Evolutionary conservation across 2,113 vertebrate genomes (phyloP), one percentile per base, ranked within the genome.

Genomic region (Corvus moneduloides): DNA sequence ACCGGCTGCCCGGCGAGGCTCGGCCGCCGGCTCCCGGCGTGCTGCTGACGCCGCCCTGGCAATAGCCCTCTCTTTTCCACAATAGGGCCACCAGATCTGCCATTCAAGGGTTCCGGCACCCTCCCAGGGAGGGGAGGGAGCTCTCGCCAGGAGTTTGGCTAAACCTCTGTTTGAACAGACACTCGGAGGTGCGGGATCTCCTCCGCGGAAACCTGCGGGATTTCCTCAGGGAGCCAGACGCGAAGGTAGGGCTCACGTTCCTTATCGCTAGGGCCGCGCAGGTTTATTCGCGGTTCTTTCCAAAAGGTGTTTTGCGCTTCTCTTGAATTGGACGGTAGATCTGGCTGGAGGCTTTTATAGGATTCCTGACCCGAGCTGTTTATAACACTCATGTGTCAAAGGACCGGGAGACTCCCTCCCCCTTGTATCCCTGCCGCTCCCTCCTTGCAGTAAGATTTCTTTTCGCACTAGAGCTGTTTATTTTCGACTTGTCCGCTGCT

Each of bases 61-160:
- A 77, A 76, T 85, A 62, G 90, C 59, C 94, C 84, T 94, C 84
- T 89, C 94, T 83, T 93, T 95, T 81, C 87, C 87, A 89, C 95
- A 93, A 96, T 95, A 95, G 94, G 95, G 92, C 96, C 94, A 93
- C 92, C 97, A 81, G 89, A 83, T 87, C 93, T 94, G 97, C 91
- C 96, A 90, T 93, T 96, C 96, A 90, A 87, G 80, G 91, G 88
- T 90, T 87, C 89, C 93, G 61, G 94, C 90, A 79, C 81, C 96
- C 94, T 96, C 96, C 97, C 96, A 89, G 83, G 81, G 96, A 90
- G 90, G 90, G 94, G 91, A 89, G 92, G 94, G 75, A 84, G 93
- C 85, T 88, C 88, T 77, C 80, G 49, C 74, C 88, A 24, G 90
- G 84, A 94, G 92, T 83, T 85, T 80, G 93, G 87, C 76, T 87